Percentiles rank a stretch among this genome's conserved stretches.
phyloP scores from a whole-genome alignment of 2,797 vertebrate species.

The Geotrypetes seraphini region DNA sequence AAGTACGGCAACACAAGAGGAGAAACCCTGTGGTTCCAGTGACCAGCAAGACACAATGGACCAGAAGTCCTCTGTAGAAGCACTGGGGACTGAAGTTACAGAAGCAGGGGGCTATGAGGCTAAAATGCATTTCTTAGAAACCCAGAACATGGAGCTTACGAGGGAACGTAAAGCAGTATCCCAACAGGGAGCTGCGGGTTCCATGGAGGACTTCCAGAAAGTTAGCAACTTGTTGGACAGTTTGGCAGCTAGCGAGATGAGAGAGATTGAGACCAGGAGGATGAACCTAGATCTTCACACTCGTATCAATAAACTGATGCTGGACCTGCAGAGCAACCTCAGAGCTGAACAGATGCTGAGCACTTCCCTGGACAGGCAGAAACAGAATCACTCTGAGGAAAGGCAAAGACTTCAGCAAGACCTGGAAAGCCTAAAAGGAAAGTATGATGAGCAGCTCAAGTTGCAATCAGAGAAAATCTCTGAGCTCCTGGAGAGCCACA shows the following conservation, averaged over 20 bases:
- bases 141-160: neutral
- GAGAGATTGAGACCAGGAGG: accelerated
- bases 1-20: too few species aligned
- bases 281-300: neutral
- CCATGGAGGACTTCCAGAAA: accelerated
- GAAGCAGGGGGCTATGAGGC: neutral
- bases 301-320: neutral
- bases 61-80: too few species aligned
- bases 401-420: neutral
- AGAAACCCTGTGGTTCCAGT: too few species aligned
- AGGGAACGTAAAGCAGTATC: neutral
- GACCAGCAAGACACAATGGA: too few species aligned
- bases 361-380: accelerated
- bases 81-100: too few species aligned
- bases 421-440: neutral
- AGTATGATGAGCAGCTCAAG: accelerated
- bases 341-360: accelerated
- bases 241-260: neutral
- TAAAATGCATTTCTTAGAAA: neutral
- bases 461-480: neutral
- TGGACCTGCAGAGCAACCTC: neutral
- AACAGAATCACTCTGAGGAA: neutral
- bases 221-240: too few species aligned
- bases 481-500: slow-evolving; percentile 8
- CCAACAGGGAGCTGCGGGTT: neutral